phyloP scores from a whole-genome alignment of 2,797 vertebrate genomes.

The Oophaga sylvatica region DNA sequence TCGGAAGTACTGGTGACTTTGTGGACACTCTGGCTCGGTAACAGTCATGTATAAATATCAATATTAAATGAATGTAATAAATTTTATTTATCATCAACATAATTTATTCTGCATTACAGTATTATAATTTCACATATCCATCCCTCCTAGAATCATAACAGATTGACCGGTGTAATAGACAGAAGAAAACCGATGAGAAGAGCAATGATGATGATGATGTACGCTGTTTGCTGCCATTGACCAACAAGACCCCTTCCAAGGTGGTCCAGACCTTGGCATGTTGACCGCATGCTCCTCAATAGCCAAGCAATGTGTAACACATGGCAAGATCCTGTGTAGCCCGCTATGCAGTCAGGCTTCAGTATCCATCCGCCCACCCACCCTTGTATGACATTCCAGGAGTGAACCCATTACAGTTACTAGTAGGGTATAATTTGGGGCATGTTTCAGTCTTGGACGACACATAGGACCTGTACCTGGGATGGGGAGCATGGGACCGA shows the following conservation, averaged over 20 bases:
- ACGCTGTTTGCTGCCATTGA: neutral
- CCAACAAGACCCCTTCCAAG: conserved; percentile 2
- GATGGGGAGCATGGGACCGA: neutral
- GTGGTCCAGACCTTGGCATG: neutral
- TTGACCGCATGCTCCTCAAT: neutral
- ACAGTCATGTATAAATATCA: neutral
- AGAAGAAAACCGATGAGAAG: neutral
- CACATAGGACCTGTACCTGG: neutral
- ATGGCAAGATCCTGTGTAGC: conserved; percentile 4
- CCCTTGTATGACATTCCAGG: neutral
- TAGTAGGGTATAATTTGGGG: neutral
- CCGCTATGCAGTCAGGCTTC: conserved; percentile 1
- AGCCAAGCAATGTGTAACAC: neutral
- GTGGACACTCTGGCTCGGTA: neutral
- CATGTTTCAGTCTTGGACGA: neutral
- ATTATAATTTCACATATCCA: neutral
- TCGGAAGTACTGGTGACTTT: neutral
- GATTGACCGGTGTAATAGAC: too few relatives aligned
- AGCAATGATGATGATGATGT: neutral
- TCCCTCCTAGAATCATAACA: neutral
- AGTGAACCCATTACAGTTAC: neutral
- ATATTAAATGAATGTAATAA: neutral
- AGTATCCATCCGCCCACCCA: neutral
- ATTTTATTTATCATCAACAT: neutral
- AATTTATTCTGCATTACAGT: neutral